phyloP scores from a whole-genome alignment of 2,797 vertebrate genomes.

The Rhabdomys pumilio region DNA sequence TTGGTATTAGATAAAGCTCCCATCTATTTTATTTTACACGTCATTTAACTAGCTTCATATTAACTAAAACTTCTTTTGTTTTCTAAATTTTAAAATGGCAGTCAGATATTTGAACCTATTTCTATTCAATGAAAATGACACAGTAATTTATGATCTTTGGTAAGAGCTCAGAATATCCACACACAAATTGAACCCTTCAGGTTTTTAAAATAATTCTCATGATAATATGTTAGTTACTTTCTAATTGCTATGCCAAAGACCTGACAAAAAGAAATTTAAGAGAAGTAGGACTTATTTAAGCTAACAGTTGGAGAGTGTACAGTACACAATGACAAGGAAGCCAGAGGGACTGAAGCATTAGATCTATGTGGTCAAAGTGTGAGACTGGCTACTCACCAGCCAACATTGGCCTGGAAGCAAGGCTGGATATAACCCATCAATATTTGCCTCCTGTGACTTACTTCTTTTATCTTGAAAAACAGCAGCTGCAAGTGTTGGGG shows the following conservation, averaged over 20 bases:
- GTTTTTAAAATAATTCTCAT: not conserved
- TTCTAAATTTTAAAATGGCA: constrained; percentile 2
- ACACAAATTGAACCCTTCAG: not conserved
- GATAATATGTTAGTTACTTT: not conserved
- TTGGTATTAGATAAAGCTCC: not conserved
- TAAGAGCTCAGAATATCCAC: not conserved
- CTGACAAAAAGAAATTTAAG: too few relatives aligned
- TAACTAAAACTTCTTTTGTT: not conserved
- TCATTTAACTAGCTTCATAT: not conserved
- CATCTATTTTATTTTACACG: constrained; percentile 28
- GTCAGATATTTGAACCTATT: not conserved
- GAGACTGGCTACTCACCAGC: not conserved
- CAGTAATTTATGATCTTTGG: not conserved
- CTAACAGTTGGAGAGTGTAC: not conserved
- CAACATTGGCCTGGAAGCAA: not conserved
- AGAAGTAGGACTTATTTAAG: not conserved
- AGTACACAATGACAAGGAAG: not conserved
- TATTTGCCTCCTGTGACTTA: not conserved
- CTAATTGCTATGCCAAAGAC: not conserved
- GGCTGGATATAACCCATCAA: not conserved
- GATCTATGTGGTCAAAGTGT: not conserved
- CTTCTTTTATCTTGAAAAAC: not conserved
- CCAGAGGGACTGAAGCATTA: not conserved
- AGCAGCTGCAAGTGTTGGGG: too few relatives aligned
- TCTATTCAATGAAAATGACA: not conserved